Evolutionary conservation across 2,113 vertebrate genomes (phyloP).

Genomic region (Irena cyanogastra): DNA sequence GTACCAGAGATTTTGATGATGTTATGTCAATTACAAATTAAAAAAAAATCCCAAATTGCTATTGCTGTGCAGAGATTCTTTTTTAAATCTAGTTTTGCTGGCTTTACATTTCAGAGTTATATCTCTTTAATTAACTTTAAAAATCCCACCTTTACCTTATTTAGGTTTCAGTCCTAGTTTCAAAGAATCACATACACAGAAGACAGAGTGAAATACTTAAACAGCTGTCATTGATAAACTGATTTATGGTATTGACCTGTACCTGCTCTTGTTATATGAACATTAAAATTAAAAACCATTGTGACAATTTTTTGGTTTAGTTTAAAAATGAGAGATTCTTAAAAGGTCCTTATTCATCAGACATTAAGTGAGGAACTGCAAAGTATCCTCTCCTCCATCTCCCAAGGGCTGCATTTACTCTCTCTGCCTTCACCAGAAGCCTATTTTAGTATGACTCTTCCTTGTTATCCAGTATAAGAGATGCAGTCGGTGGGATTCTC

Average conservation of each 20-base stretch:
- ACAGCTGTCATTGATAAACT: neutral
- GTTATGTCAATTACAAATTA: neutral
- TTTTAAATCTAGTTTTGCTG: neutral
- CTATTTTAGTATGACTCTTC: neutral
- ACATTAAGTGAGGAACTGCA: neutral
- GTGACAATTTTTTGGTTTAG: neutral
- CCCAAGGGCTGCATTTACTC: neutral
- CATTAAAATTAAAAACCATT: neutral
- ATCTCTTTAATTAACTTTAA: neutral
- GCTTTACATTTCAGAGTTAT: neutral
- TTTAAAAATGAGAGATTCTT: neutral
- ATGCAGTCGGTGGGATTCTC: neutral
- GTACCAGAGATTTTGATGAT: neutral
- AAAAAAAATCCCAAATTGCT: neutral
- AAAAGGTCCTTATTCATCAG: neutral
- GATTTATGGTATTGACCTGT: neutral
- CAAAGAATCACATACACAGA: neutral
- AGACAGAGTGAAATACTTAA: neutral
- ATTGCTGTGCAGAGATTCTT: neutral
- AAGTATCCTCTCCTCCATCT: neutral
- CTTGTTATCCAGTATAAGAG: slow-evolving; percentile 21
- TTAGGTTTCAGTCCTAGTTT: neutral
- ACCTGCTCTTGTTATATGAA: neutral
- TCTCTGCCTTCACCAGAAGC: neutral
- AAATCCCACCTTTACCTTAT: neutral